phyloP scores from a whole-genome alignment of 1,140 invertebrate species.

The Asbolus verrucosus region DNA sequence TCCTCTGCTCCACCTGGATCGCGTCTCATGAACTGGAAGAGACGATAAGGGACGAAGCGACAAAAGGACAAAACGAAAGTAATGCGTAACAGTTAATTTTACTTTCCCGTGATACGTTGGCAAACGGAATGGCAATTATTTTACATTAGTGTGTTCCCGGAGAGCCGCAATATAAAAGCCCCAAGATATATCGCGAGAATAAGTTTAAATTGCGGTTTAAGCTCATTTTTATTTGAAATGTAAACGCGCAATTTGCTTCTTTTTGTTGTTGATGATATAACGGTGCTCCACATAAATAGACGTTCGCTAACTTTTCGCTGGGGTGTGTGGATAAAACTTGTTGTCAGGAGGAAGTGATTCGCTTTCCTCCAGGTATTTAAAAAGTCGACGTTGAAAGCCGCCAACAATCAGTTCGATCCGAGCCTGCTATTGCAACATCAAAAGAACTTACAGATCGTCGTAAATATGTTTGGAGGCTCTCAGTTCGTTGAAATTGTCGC shows the following conservation, averaged over 20 bases:
- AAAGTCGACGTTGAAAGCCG: slow-evolving; percentile 9
- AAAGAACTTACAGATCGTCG: too few relatives aligned
- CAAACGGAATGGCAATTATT: slow-evolving; percentile 59
- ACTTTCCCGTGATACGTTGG: slow-evolving; percentile 51
- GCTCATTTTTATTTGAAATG: slow-evolving; percentile 56
- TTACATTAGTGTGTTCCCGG: slow-evolving; percentile 55
- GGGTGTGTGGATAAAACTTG: too few relatives aligned
- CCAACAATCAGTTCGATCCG: too few relatives aligned
- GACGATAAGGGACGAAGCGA: slow-evolving; percentile 41
- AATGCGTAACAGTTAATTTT: slow-evolving; percentile 59
- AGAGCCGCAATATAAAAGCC: slow-evolving; percentile 53
- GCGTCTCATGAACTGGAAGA: slow-evolving; percentile 19
- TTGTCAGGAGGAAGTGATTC: too few relatives aligned
- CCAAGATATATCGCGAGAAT: slow-evolving; percentile 57
- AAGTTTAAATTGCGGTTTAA: slow-evolving; percentile 58
- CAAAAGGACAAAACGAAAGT: slow-evolving; percentile 54
- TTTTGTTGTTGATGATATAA: slow-evolving; percentile 44
- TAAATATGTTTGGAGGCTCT: too few relatives aligned
- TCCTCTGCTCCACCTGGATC: slow-evolving; percentile 1
- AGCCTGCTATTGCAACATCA: too few relatives aligned
- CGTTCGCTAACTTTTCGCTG: slow-evolving; percentile 22
- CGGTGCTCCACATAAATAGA: slow-evolving; percentile 33
- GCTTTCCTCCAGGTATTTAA: too few relatives aligned
- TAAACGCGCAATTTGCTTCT: slow-evolving; percentile 52
- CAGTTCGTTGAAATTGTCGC: too few relatives aligned